Conservation (phyloP, 2,888 invertebrate species). For the Capitulum mitella region DNA sequence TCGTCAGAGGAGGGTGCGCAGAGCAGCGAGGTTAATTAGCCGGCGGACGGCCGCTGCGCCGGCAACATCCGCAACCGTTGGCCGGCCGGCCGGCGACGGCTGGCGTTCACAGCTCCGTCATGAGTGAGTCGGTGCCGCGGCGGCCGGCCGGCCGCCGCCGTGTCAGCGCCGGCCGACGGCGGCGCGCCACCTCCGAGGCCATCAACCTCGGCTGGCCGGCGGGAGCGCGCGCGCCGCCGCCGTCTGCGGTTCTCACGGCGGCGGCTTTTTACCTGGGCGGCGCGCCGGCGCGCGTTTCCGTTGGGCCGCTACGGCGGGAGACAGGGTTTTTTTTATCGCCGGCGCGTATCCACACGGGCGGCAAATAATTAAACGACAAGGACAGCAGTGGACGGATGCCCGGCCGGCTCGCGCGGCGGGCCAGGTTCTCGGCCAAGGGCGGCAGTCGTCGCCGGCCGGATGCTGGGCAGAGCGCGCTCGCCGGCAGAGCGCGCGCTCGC, state of each 20-base stretch:
- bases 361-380: slow-evolving; percentile 19
- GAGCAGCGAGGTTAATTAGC: background rate
- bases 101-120: too few relatives aligned
- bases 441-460: background rate
- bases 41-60: too few relatives aligned
- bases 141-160: too few relatives aligned
- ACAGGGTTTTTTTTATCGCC: slow-evolving; percentile 3
- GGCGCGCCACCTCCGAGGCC: background rate
- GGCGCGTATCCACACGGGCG: background rate
- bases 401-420: background rate
- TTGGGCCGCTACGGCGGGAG: background rate
- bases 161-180: background rate
- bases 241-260: background rate
- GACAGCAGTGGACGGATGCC: background rate
- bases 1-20: background rate
- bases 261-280: slow-evolving; percentile 15
- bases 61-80: too few relatives aligned
- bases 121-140: too few relatives aligned
- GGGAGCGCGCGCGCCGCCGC: background rate
- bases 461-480: too few relatives aligned
- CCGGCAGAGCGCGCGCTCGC: background rate
- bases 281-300: background rate
- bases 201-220: background rate
- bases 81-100: too few relatives aligned
- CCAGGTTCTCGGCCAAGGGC: background rate